Conservation (phyloP, 2,888 invertebrate genomes). For the Melolontha melolontha region DNA sequence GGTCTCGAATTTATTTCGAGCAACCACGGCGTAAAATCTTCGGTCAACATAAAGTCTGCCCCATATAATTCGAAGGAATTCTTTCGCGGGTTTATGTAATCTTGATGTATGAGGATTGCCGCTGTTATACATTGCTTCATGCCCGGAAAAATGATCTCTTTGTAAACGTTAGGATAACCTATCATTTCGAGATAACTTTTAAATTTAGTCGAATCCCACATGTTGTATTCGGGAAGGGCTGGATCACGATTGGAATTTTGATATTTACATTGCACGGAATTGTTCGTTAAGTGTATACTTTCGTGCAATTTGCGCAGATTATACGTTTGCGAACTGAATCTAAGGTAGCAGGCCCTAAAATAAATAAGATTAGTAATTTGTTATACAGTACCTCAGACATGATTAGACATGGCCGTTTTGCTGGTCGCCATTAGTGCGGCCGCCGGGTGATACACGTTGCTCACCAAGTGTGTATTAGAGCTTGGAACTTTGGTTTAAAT, state of each 20-base stretch:
- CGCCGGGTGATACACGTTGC: too few relatives aligned
- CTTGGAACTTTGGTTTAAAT: too few relatives aligned
- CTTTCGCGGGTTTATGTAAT: constrained; percentile 74
- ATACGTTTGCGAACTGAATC: constrained; percentile 89
- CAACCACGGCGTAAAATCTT: constrained; percentile 87
- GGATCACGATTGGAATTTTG: constrained; percentile 69
- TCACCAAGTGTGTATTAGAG: too few relatives aligned
- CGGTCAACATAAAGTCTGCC: constrained; percentile 91
- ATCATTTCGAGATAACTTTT: constrained; percentile 69
- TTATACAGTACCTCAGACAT: too few relatives aligned
- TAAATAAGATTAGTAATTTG: constrained; percentile 3
- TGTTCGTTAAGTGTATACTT: constrained; percentile 88
- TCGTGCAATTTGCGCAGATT: constrained; percentile 83
- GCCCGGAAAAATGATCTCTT: constrained; percentile 82
- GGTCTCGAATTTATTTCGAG: constrained; percentile 95
- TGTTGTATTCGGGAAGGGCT: constrained; percentile 80
- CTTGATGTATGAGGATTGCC: constrained; percentile 84
- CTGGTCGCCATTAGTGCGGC: too few relatives aligned
- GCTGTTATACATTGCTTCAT: constrained; percentile 87
- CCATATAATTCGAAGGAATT: constrained; percentile 92
- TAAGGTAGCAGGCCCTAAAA: constrained; percentile 79
- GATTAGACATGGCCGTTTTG: too few relatives aligned
- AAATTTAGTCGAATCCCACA: constrained; percentile 86
- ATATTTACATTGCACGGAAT: constrained; percentile 87
- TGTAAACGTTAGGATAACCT: constrained; percentile 75